Evolutionary conservation across 2,888 invertebrate species (phyloP).

Genomic region (Cryptus armator): DNA sequence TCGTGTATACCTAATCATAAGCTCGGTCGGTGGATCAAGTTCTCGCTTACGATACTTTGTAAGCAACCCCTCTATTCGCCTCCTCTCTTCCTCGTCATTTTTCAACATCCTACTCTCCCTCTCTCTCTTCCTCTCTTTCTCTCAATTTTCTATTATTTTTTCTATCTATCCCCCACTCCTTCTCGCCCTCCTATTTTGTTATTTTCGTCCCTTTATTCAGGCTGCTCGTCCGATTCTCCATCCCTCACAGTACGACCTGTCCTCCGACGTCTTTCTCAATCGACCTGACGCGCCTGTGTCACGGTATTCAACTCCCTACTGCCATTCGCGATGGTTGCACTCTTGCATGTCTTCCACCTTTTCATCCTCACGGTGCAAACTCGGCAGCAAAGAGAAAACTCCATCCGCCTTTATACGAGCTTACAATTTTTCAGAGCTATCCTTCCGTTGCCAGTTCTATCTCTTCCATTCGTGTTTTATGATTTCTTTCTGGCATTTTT

Average conservation of each 20-base stretch:
- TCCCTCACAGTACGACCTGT: slow-evolving; percentile 42
- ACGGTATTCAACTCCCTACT: neutral
- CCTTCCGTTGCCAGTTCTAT: slow-evolving; percentile 47
- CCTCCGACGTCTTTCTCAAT: slow-evolving; percentile 49
- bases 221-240: slow-evolving; percentile 16
- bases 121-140: neutral
- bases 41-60: slow-evolving; percentile 55
- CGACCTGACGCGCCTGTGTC: slow-evolving; percentile 62
- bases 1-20: neutral
- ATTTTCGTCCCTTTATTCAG: slow-evolving; percentile 42
- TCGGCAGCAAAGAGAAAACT: slow-evolving; percentile 54
- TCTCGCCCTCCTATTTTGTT: neutral
- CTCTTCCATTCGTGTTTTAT: slow-evolving; percentile 18
- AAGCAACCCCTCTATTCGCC: slow-evolving; percentile 53
- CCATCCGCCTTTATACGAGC: slow-evolving; percentile 48
- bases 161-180: slow-evolving; percentile 8
- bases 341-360: neutral
- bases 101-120: neutral
- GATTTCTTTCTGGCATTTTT: slow-evolving; percentile 28
- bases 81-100: slow-evolving; percentile 6
- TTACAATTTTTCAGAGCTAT: slow-evolving; percentile 59
- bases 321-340: neutral
- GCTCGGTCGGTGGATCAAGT: slow-evolving; percentile 58
- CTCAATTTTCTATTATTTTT: slow-evolving; percentile 4
- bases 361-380: slow-evolving; percentile 50